These are phyloP conservation scores for Otolemur garnettii DNA, from an alignment of 2,113 vertebrate genomes.

Conservation along the genomic window DNA sequence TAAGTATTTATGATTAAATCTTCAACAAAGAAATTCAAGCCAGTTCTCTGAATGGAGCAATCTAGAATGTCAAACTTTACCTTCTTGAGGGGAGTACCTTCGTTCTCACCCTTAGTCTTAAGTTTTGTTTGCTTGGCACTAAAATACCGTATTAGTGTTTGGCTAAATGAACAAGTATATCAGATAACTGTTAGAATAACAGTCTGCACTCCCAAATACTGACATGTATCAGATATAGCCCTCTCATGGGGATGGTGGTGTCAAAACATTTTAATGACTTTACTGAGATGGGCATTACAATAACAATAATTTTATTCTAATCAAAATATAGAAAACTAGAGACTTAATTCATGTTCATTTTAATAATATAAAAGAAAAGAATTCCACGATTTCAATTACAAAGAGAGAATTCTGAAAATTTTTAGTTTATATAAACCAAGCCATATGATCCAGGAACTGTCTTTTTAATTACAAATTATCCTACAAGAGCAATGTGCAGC, in stretches of 20 bases:
- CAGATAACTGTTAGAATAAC: background rate
- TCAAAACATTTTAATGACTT: background rate
- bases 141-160: background rate
- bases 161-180: background rate
- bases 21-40: background rate
- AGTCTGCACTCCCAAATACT: background rate
- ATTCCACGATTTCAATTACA: background rate
- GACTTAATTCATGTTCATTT: background rate
- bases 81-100: background rate
- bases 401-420: background rate
- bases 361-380: background rate
- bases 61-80: background rate
- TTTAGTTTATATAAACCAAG: background rate
- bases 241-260: background rate
- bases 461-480: background rate
- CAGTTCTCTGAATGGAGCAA: background rate
- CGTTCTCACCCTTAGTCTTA: background rate
- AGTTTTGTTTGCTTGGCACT: background rate
- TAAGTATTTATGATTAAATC: background rate
- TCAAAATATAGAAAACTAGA: background rate
- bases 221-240: background rate
- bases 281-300: background rate
- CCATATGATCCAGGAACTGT: background rate
- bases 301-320: conserved; percentile 3
- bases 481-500: background rate